Conservation (phyloP, 2,113 vertebrate species). For the Pterocles orientalis region DNA sequence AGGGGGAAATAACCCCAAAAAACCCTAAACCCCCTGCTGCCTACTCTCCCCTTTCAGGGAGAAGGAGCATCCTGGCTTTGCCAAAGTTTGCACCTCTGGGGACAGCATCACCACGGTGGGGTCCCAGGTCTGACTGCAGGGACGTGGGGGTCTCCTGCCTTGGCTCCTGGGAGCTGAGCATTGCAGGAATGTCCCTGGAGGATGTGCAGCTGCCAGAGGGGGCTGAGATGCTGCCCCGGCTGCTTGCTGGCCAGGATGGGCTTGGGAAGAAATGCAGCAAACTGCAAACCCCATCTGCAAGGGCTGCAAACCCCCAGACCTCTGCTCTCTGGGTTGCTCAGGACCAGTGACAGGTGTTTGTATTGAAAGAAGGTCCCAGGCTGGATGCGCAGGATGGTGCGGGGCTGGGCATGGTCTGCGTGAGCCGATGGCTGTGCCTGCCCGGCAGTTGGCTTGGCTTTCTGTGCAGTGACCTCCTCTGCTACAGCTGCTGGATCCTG, state of each 20-base stretch:
- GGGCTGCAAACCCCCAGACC: not conserved
- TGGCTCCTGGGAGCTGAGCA: fast-evolving
- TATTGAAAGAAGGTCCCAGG: not conserved
- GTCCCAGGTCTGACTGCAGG: not conserved
- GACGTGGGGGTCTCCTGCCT: not conserved
- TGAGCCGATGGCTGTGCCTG: not conserved
- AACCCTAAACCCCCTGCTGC: too few species aligned
- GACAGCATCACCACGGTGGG: fast-evolving
- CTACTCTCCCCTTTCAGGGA: not conserved
- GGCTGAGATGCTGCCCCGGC: not conserved
- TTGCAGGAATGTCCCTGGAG: not conserved
- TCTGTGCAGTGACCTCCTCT: not conserved
- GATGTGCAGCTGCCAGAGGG: not conserved
- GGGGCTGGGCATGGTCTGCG: not conserved
- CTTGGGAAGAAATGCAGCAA: not conserved
- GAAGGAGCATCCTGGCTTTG: too few species aligned
- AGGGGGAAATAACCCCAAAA: not conserved
- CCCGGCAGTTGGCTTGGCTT: not conserved
- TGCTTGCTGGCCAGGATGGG: not conserved
- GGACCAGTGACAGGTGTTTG: not conserved
- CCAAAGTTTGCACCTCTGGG: not conserved
- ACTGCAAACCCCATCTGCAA: too few species aligned
- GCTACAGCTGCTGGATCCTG: not conserved
- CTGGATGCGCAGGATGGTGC: not conserved
- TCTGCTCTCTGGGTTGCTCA: not conserved